A percentile compares a stretch with the other conserved stretches of the same genome.
phyloP scores from a whole-genome alignment of 2,797 vertebrate genomes.

The Taenioides sp. region DNA sequence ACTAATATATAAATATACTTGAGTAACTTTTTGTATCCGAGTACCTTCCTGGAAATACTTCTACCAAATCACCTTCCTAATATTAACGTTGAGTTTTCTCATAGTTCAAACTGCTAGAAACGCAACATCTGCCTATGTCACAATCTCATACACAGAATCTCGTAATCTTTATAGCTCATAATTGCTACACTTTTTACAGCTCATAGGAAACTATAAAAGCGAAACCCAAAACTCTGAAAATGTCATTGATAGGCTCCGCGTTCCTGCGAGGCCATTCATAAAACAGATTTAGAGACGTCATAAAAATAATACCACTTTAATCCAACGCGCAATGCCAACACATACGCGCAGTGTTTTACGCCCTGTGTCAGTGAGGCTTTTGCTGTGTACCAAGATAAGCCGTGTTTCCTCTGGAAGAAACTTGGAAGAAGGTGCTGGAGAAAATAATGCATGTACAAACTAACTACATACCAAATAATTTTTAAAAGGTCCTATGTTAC shows the following conservation, averaged over 20 bases:
- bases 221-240: constrained; percentile 49
- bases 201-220: constrained; percentile 52
- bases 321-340: constrained; percentile 27
- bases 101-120: constrained; percentile 44
- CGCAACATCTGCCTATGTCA: constrained; percentile 18
- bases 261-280: constrained; percentile 29
- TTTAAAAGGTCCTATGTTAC: no score
- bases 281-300: constrained; percentile 36
- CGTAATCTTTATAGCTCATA: constrained; percentile 62
- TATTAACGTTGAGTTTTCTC: constrained; percentile 61
- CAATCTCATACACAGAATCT: constrained; percentile 45
- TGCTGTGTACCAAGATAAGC: background rate
- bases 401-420: background rate
- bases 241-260: constrained; percentile 46
- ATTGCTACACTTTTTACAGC: constrained; percentile 58
- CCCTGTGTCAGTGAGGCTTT: constrained; percentile 5
- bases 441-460: background rate
- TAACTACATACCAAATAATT: background rate
- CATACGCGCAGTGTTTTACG: constrained; percentile 27
- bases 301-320: constrained; percentile 40
- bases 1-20: background rate
- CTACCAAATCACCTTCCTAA: constrained; percentile 41
- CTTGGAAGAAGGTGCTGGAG: no score
- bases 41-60: no score
- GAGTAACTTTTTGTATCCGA: background rate